Base-by-base conservation (phyloP, 1,140 invertebrate species). In the Pectinophora gossypiella region DNA sequence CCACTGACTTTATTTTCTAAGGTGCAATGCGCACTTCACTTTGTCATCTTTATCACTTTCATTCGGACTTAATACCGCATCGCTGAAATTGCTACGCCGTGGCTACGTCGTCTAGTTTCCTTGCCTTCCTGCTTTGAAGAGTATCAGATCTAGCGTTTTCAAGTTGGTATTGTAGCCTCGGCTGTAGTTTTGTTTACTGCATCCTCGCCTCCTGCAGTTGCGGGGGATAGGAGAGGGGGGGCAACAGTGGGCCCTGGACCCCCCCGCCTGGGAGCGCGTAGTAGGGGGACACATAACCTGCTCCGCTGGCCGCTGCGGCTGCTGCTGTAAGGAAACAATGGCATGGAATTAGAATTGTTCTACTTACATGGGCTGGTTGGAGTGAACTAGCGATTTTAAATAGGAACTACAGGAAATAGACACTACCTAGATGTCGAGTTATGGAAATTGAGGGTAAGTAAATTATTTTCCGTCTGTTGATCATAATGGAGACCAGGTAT, bases 271-370 rank as follows among this genome's bases (percentile, higher is more conserved):
- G 92, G 54, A 94, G 74, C 22, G 92, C 90, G 64, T 87, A 88
- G 68, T 94, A 94, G 0, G 92, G 92, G n/a, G 90, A 90, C 81
- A 93, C 89, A 72, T 93, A 93, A 61, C 92, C 91, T 5, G 92
- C 92, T 13, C 91, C 90, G 22, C 91, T 90, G 1, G 87, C 85
- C 7, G 90, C 90, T 32, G 87, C 84, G 43, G 80, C 81, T 62
- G 79, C 69, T 51, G 76, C 79, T 68, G 81, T 32, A 32, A 32
- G 9, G n/a, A 32, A 32, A n/a, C n/a, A n/a, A n/a, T n/a, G n/a
- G n/a, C n/a, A n/a, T n/a, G n/a, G n/a, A n/a, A n/a, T n/a, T n/a
- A n/a, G n/a, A n/a, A n/a, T n/a, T n/a, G n/a, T n/a, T n/a, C n/a
- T n/a, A n/a, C n/a, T n/a, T n/a, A n/a, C n/a, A n/a, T n/a, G n/a